phyloP scores from a whole-genome alignment of 92 coral and sea anemone genomes.

The Heteractis magnifica region DNA sequence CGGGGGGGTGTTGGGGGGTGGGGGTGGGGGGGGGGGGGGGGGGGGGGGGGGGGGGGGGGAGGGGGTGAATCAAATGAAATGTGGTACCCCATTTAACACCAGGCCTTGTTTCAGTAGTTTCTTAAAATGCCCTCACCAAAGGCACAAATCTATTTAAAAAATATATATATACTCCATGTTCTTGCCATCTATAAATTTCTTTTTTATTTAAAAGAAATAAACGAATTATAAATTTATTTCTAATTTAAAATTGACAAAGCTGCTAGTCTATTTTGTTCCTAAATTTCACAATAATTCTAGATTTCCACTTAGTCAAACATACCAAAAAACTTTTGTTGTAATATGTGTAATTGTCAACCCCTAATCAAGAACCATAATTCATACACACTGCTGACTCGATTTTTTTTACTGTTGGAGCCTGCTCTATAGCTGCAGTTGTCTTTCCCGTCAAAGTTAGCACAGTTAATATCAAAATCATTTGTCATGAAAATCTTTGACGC shows the following conservation, averaged over 20 bases:
- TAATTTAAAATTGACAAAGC: neutral
- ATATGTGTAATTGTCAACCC: neutral
- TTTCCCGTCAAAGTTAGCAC: slow-evolving; percentile 6
- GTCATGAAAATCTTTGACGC: neutral
- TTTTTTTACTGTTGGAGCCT: neutral
- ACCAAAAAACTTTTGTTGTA: neutral
- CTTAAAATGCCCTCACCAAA: too few relatives aligned
- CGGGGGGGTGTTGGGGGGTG: too few relatives aligned
- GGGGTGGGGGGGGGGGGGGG: too few relatives aligned
- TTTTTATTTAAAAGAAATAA: slow-evolving; percentile 10
- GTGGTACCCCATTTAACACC: too few relatives aligned
- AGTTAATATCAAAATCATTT: neutral
- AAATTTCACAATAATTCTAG: neutral
- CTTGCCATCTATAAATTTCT: neutral
- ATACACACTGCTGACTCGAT: neutral
- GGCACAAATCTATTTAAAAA: too few relatives aligned
- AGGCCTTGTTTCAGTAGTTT: too few relatives aligned
- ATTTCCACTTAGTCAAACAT: neutral
- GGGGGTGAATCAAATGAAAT: too few relatives aligned
- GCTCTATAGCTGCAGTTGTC: slow-evolving; percentile 3
- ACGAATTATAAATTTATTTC: slow-evolving; percentile 4
- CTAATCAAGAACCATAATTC: neutral
- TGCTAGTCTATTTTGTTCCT: neutral
- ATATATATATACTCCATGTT: neutral
- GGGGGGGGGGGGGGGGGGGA: too few relatives aligned